Evolutionary conservation across 2,797 vertebrate species (phyloP), one percentile per base, ranked within the genome.

Genomic region (Rhinogobio ventralis): DNA sequence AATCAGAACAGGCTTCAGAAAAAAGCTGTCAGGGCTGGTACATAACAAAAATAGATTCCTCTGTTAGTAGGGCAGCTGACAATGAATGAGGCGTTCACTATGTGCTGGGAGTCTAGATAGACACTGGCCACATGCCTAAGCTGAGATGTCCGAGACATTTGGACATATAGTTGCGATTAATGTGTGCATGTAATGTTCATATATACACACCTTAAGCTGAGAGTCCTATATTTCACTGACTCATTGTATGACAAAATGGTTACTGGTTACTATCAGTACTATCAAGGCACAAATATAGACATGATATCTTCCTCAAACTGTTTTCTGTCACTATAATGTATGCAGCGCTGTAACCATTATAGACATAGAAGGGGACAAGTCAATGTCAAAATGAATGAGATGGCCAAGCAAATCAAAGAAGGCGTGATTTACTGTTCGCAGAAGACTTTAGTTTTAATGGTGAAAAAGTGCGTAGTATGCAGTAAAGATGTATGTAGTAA

Each of bases 1-100:
- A 83, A 86, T 86, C 72, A 86, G 85, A 78, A 36, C 75, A 75
- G 79, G 28, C 84, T 74, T 67, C 60, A 85, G 67, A 85, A 74
- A 71, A 81, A 82, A 53, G 17, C 80, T 77, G 62, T 78, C 74
- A 77, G 74, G 20, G 45, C 42, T 71, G 83, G 66, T 79, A 84
- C 76, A 84, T 64, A 79, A 72, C 67, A 79, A 79, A 84, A 84
- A 84, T 62, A 62, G 75, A 71, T 79, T 84, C 17, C n/a, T 71
- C 67, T 7, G 67, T 72, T 83, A 77, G 83, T 79, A 72, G 53
- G 67, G 66, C 74, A 84, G 66, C 74, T 78, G 75, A 84, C 75
- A 78, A 78, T 69, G 66, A 84, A 78, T 78, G 51, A 78, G 74
- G n/a, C 2, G 4, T 66, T 76, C 72, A 28, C 33, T 67, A 15